phyloP scores from a whole-genome alignment of 2,888 invertebrate species.

The Ariolimax columbianus region DNA sequence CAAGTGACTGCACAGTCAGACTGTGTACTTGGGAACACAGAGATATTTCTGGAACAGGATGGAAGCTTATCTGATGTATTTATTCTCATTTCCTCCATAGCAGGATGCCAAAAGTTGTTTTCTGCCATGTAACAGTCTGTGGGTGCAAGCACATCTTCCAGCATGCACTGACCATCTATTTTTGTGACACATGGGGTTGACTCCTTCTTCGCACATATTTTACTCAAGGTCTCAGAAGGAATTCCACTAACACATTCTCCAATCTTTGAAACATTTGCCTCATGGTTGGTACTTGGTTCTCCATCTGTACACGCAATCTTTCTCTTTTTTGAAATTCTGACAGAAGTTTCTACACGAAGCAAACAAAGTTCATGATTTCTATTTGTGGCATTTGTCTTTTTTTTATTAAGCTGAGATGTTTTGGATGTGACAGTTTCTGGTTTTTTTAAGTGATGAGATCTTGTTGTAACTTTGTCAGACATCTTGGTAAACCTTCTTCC shows the following conservation, averaged over 20 bases:
- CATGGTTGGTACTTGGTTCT: neutral
- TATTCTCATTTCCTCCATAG: neutral
- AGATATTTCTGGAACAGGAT: neutral
- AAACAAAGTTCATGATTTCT: neutral
- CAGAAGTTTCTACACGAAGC: neutral
- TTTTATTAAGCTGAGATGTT: neutral
- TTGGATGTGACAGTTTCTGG: neutral
- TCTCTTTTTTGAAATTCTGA: neutral
- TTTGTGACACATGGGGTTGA: neutral
- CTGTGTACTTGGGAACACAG: neutral
- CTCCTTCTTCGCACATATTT: neutral
- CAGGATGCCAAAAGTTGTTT: neutral
- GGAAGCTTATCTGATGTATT: neutral
- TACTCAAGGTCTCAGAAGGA: neutral
- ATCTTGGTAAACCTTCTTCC: constrained; percentile 12
- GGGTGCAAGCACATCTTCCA: neutral
- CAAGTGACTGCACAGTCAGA: neutral
- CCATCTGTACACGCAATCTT: neutral
- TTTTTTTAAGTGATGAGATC: neutral
- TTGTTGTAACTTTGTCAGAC: constrained; percentile 5
- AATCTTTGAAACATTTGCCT: neutral
- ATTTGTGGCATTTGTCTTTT: neutral
- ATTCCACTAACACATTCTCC: neutral
- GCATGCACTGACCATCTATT: neutral
- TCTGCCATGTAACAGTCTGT: neutral